Evolutionary conservation across 35 echinoderm and acorn worm genomes (phyloP), one percentile per base, ranked within the genome.

Genomic region (Heliocidaris tuberculata): DNA sequence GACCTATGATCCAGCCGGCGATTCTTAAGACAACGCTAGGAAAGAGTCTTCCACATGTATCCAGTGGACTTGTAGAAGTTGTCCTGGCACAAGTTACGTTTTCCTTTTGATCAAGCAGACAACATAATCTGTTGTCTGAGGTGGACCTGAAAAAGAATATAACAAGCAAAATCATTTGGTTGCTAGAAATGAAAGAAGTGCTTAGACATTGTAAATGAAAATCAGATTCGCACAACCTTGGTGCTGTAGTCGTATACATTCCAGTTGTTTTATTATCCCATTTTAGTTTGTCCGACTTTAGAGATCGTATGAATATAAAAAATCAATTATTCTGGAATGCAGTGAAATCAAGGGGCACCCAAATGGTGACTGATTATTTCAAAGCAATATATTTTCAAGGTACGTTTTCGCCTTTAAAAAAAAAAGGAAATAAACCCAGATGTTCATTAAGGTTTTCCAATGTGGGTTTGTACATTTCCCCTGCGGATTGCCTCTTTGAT

Each of bases 41-140:
- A 2, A 95, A 32, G 19, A 95, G 89, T n/a, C 95, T 56, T 48
- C 61, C 59, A 48, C 95, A 95, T 27, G 95, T 93, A 31, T 90
- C 95, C 16, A 95, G 90, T 16, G 95, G 88, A 85, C n/a, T 85
- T 35, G 86, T 89, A 71, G 90, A 85, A 7, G 60, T 50, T 8
- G 89, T 54, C 13, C 32, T 93, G 29, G 90, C 31, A 85, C 88
- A 93, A 16, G 35, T 42, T 48, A 60, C 61, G 47, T 59, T 24
- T 24, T 48, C 56, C 6, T 35, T 50, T 59, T 71, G 12, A 95
- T n/a, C 10, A 95, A 31, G 54, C 95, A 95, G 42, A 88, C 92
- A 31, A 95, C 32, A 32, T 90, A 90, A 49, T 78, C 32, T 42
- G 35, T 42, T 42, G 35, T 42, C 35, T 3, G 35, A 42, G 0